A percentile compares a stretch with the other conserved stretches of the same genome.
phyloP scores from a whole-genome alignment of 37 sponge, comb jelly and placozoan genomes.

The Aplysina aerophoba region DNA sequence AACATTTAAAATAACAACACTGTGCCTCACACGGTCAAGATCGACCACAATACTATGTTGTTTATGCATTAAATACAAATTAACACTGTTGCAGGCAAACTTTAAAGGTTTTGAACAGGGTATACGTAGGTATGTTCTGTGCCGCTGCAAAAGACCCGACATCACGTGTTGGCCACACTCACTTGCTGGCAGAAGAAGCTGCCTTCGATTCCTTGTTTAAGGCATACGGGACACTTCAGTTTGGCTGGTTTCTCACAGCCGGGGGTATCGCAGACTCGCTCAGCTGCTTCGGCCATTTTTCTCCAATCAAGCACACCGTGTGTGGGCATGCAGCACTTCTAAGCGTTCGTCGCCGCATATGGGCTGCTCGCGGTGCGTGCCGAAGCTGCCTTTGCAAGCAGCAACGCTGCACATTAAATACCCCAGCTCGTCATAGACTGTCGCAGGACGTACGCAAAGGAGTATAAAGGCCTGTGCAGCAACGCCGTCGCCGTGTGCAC shows the following conservation, averaged over 20 bases:
- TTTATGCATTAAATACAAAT: too few relatives aligned
- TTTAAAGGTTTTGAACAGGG: too few relatives aligned
- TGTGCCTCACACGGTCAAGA: neutral
- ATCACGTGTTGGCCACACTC: neutral
- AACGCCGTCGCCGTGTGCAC: neutral
- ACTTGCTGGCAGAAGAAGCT: slow-evolving; percentile 95
- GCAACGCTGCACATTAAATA: too few relatives aligned
- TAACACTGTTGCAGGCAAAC: too few relatives aligned
- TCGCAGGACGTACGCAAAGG: too few relatives aligned
- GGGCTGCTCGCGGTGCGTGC: too few relatives aligned
- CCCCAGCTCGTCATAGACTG: too few relatives aligned
- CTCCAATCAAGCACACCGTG: too few relatives aligned
- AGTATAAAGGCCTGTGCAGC: neutral
- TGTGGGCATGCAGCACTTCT: too few relatives aligned
- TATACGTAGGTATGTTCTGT: neutral
- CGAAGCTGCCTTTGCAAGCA: too few relatives aligned
- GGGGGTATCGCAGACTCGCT: slow-evolving; percentile 49
- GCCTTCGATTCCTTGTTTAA: slow-evolving; percentile 76
- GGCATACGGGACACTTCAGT: slow-evolving; percentile 91
- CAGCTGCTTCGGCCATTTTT: slow-evolving; percentile 33
- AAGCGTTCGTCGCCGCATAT: too few relatives aligned
- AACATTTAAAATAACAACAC: neutral
- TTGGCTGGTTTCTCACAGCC: slow-evolving; percentile 80
- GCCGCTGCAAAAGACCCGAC: neutral
- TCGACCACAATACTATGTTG: neutral